Evolutionary conservation across 2,797 vertebrate species (phyloP).

Genomic region (Sebastes ruberrimus): DNA sequence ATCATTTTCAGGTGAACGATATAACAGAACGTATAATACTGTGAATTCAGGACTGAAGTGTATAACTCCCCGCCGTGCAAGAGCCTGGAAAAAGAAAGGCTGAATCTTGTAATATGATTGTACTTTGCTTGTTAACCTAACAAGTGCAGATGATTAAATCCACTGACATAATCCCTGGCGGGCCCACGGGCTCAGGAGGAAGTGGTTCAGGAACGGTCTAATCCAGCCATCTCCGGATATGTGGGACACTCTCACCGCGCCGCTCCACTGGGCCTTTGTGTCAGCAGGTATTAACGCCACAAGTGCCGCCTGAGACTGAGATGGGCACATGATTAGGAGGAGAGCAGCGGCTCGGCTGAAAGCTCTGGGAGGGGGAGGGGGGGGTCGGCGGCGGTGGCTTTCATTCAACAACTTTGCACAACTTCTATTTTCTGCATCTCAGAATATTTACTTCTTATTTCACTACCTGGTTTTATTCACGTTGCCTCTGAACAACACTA

Average conservation of each 20-base stretch:
- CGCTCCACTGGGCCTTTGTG: slow-evolving; percentile 77
- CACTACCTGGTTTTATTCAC: neutral
- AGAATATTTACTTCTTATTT: neutral
- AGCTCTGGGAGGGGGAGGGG: neutral
- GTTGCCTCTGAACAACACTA: neutral
- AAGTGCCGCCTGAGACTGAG: slow-evolving; percentile 68
- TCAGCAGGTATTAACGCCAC: slow-evolving; percentile 79
- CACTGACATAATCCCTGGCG: slow-evolving; percentile 78
- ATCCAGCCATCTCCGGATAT: slow-evolving; percentile 80
- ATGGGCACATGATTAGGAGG: slow-evolving; percentile 65
- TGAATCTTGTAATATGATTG: slow-evolving; percentile 68
- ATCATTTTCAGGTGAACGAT: neutral
- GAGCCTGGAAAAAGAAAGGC: slow-evolving; percentile 40
- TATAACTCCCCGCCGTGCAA: slow-evolving; percentile 11
- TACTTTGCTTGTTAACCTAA: slow-evolving; percentile 82
- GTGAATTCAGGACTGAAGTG: neutral
- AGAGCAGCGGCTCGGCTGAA: slow-evolving; percentile 35
- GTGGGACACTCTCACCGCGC: slow-evolving; percentile 68
- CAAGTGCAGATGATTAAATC: slow-evolving; percentile 83
- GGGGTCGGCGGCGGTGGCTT: neutral
- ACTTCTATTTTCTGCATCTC: slow-evolving; percentile 47
- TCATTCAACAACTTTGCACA: slow-evolving; percentile 52
- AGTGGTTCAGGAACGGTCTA: slow-evolving; percentile 79
- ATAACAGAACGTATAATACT: neutral
- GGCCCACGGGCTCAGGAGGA: slow-evolving; percentile 73